phyloP scores from a whole-genome alignment of 2,797 vertebrate genomes.

The Glossophaga mutica region DNA sequence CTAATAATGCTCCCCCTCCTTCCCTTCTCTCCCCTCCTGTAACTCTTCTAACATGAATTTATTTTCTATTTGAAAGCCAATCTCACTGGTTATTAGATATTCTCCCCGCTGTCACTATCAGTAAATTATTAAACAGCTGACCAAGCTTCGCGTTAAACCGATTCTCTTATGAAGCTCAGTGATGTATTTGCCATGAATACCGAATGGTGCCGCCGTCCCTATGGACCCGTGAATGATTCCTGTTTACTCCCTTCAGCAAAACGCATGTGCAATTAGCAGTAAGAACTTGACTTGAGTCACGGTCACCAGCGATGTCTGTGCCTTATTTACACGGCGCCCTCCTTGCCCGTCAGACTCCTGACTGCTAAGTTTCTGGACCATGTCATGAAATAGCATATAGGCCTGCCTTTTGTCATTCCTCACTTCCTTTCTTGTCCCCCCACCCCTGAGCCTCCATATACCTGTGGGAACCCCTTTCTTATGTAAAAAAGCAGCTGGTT shows the following conservation, averaged over 20 bases:
- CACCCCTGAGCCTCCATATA: not conserved
- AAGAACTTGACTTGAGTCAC: conserved; percentile 67
- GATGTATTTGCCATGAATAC: conserved; percentile 83
- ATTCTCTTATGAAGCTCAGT: conserved; percentile 79
- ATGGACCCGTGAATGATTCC: conserved; percentile 77
- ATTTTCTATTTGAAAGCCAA: conserved; percentile 81
- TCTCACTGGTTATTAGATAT: conserved; percentile 82
- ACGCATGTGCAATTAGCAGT: conserved; percentile 80
- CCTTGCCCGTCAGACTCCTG: not conserved
- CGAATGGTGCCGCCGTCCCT: conserved; percentile 76
- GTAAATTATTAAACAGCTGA: conserved; percentile 86
- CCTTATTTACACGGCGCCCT: conserved; percentile 44
- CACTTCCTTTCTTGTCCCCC: not conserved
- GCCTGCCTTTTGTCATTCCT: not conserved
- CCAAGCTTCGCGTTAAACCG: conserved; percentile 85
- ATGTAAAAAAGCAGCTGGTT: not conserved
- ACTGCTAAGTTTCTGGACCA: conserved; percentile 15
- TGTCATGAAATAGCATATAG: conserved; percentile 11
- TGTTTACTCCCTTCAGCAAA: conserved; percentile 82
- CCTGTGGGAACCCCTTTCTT: not conserved
- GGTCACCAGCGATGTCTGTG: conserved; percentile 53
- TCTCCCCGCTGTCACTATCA: conserved; percentile 81
- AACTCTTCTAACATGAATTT: conserved; percentile 77
- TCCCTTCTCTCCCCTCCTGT: not conserved
- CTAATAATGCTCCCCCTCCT: conserved; percentile 36